These are phyloP conservation scores for Vulpes ferrilata DNA, from an alignment of 2,113 vertebrate genomes.

Conservation along the genomic window DNA sequence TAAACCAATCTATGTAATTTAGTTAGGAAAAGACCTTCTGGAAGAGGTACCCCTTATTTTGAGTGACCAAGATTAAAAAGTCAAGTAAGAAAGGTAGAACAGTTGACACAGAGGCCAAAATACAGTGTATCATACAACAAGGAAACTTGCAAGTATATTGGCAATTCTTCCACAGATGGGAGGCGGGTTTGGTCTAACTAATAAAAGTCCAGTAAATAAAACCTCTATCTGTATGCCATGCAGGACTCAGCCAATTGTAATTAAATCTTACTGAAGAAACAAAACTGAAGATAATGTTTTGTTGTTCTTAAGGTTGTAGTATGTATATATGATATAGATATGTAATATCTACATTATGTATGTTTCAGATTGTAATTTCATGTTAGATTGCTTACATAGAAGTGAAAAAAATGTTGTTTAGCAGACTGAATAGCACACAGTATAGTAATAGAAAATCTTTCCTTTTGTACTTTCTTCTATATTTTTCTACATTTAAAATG, in stretches of 20 bases:
- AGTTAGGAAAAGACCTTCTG: background rate
- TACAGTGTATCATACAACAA: background rate
- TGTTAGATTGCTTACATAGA: background rate
- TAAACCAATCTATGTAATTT: background rate
- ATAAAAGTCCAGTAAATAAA: background rate
- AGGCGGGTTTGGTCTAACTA: background rate
- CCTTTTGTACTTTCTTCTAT: background rate
- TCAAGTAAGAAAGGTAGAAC: background rate
- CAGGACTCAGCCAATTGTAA: background rate
- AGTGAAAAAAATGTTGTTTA: background rate
- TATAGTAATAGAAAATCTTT: slow-evolving; percentile 18
- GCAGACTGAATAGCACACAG: background rate
- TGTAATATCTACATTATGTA: background rate
- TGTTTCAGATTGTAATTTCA: background rate
- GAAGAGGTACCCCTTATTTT: background rate
- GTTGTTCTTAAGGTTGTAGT: background rate
- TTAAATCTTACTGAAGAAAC: background rate
- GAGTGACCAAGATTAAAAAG: background rate
- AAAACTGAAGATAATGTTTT: background rate
- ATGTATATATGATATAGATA: background rate
- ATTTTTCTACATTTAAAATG: background rate
- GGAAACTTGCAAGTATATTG: background rate
- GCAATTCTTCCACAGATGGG: background rate
- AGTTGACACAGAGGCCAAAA: background rate
- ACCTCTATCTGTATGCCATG: background rate